Conservation (phyloP, 2,797 vertebrate genomes). For the Parauchenoglanis ngamensis region DNA sequence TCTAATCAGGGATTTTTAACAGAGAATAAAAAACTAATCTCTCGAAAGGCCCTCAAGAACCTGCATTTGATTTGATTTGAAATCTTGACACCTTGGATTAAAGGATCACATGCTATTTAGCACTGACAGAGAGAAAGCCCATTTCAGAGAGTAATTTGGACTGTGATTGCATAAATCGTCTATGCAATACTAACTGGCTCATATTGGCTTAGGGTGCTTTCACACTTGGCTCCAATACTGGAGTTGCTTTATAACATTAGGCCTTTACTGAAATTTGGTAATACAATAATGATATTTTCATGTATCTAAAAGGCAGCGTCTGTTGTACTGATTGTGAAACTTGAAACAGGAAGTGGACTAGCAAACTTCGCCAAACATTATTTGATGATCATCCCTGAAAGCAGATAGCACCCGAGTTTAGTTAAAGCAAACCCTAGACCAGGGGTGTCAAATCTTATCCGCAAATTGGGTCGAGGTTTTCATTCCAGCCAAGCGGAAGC, state of each 20-base stretch:
- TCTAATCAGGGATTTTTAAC: no score
- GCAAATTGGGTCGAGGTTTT: no score
- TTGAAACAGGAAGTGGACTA: conserved; percentile 11
- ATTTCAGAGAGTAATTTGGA: conserved; percentile 1
- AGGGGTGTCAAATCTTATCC: no score
- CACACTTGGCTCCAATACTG: neutral
- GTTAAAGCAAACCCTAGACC: neutral
- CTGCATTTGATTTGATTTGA: neutral
- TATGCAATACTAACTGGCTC: conserved; percentile 3
- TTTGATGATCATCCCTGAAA: neutral
- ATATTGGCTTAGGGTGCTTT: conserved; percentile 15
- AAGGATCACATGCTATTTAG: neutral
- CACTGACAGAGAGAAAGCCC: neutral
- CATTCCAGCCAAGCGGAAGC: no score
- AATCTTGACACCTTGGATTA: neutral
- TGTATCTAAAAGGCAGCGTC: neutral
- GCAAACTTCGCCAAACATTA: neutral
- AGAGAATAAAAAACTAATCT: no score
- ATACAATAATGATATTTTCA: conserved; percentile 10
- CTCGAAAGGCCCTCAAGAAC: neutral
- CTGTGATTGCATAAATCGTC: neutral
- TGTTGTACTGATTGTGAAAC: conserved; percentile 15
- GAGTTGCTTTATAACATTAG: neutral
- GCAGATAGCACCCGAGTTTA: neutral
- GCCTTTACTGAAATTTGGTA: conserved; percentile 19